phyloP scores from a whole-genome alignment of 2,888 invertebrate species.

The Orchesellides sinensis region DNA sequence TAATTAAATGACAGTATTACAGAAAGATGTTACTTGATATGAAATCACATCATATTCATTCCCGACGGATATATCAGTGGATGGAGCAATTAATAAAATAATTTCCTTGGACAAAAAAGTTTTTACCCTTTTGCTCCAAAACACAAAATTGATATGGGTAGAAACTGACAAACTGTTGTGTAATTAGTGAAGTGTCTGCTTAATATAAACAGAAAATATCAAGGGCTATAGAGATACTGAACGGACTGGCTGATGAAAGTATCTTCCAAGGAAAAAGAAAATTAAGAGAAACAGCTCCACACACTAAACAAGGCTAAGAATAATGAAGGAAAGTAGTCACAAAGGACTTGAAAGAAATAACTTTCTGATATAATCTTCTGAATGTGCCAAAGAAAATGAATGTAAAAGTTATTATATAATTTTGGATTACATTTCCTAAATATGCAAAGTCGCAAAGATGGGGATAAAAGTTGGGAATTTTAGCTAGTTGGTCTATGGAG shows the following conservation, averaged over 20 bases:
- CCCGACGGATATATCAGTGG: slow-evolving; percentile 13
- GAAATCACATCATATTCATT: slow-evolving; percentile 45
- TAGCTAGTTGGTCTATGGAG: slow-evolving; percentile 55
- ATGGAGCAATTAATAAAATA: slow-evolving; percentile 47
- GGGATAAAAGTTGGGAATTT: slow-evolving; percentile 51
- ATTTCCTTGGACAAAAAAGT: not conserved
- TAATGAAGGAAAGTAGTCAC: slow-evolving; percentile 60
- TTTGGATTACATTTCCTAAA: not conserved
- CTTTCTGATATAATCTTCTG: slow-evolving; percentile 53
- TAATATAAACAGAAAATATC: too few species aligned
- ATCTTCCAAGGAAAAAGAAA: slow-evolving; percentile 7
- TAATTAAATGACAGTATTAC: too few species aligned
- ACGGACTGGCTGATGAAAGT: not conserved
- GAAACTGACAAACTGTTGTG: not conserved
- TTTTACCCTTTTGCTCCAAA: not conserved
- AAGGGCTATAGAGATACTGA: too few species aligned
- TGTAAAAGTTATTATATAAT: slow-evolving; percentile 34
- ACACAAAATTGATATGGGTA: not conserved
- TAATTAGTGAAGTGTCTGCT: slow-evolving; percentile 56
- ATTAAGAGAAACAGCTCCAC: slow-evolving; percentile 15
- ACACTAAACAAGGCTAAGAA: not conserved
- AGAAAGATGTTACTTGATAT: too few species aligned
- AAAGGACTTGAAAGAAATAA: slow-evolving; percentile 51
- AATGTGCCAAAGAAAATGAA: slow-evolving; percentile 51
- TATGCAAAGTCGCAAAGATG: not conserved